These are phyloP conservation scores for Drosophila triauraria DNA, from an alignment of 1,140 invertebrate species.

Conservation along the genomic window DNA sequence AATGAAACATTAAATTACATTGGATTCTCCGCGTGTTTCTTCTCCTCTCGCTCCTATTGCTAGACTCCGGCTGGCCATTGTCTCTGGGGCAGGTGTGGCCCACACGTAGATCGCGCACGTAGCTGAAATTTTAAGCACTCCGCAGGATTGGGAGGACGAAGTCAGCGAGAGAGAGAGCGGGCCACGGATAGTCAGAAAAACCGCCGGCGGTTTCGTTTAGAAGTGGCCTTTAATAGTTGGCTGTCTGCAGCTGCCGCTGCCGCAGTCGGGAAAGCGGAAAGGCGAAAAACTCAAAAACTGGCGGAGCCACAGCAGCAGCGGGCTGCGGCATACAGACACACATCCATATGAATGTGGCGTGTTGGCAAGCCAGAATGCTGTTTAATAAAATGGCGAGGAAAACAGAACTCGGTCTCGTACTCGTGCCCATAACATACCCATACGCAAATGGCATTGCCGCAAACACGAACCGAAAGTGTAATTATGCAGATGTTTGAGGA, in stretches of 20 bases:
- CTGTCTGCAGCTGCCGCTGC: constrained; percentile 74
- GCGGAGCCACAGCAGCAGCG: constrained; percentile 1
- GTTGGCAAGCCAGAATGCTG: constrained; percentile 61
- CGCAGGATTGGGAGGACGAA: constrained; percentile 18
- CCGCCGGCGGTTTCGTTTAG: constrained; percentile 67
- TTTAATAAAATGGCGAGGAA: constrained; percentile 74
- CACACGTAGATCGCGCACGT: constrained; percentile 73
- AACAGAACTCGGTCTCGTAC: constrained; percentile 22
- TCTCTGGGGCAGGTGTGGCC: constrained; percentile 66
- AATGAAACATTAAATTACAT: constrained; percentile 82
- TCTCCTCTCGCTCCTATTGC: neutral
- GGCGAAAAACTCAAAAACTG: constrained; percentile 12
- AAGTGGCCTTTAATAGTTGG: constrained; percentile 80
- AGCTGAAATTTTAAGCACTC: constrained; percentile 76
- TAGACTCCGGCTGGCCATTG: constrained; percentile 37
- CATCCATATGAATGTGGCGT: constrained; percentile 55
- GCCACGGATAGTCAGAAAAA: constrained; percentile 48
- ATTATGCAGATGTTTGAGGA: constrained; percentile 74
- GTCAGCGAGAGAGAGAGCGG: constrained; percentile 2
- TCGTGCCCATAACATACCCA: constrained; percentile 7
- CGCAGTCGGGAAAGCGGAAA: constrained; percentile 34
- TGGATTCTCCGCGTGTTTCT: constrained; percentile 34
- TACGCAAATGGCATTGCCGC: constrained; percentile 56
- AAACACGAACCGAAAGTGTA: constrained; percentile 71
- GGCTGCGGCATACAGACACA: constrained; percentile 23